Conservation (phyloP, 1,140 invertebrate genomes). For the Brachionus plicatilis region DNA sequence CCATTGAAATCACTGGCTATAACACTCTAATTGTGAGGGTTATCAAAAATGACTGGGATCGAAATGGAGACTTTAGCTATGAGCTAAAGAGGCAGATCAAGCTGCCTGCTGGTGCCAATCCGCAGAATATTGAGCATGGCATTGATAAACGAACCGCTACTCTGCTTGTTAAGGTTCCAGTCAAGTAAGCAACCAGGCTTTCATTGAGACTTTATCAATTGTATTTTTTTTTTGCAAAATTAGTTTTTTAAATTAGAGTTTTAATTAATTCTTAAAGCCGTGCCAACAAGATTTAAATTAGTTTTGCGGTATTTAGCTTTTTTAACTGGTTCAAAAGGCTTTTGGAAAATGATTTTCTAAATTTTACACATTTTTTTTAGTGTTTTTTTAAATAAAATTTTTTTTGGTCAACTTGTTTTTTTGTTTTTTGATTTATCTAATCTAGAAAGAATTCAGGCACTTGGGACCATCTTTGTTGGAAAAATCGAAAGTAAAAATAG, state of each 20-base stretch:
- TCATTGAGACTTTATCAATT: background rate
- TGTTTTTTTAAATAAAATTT: background rate
- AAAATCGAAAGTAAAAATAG: too few relatives aligned
- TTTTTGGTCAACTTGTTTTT: too few relatives aligned
- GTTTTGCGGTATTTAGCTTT: background rate
- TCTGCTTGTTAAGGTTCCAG: conserved; percentile 24
- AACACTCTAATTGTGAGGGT: conserved; percentile 24
- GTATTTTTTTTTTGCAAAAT: background rate
- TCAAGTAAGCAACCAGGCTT: background rate
- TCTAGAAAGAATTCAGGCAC: too few relatives aligned
- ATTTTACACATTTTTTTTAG: background rate
- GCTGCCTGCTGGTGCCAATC: conserved; percentile 21
- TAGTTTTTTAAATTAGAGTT: background rate
- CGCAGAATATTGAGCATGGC: conserved; percentile 36
- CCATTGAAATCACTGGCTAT: conserved; percentile 15
- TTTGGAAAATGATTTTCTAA: background rate
- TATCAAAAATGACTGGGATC: conserved; percentile 31
- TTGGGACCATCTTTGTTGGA: too few relatives aligned
- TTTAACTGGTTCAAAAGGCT: background rate
- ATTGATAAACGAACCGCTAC: background rate
- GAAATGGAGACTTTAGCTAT: conserved; percentile 27
- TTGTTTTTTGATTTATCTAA: background rate
- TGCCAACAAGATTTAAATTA: background rate
- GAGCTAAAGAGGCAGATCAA: conserved; percentile 25
- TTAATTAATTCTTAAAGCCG: background rate